Evolutionary conservation across 2,888 invertebrate genomes (phyloP).

Genomic region (Mallateleia sp.): DNA sequence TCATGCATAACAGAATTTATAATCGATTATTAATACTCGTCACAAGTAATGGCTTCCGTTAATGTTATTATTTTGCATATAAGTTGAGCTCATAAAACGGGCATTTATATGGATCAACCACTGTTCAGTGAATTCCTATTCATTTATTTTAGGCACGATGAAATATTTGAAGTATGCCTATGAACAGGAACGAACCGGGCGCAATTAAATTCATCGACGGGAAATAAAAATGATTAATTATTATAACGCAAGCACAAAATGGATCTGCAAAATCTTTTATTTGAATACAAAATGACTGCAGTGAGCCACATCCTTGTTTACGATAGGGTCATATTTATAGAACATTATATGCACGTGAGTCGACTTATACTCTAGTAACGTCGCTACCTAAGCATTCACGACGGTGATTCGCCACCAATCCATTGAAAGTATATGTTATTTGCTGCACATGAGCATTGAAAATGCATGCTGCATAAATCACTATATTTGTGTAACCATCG

Average conservation of each 20-base stretch:
- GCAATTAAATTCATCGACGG: slow-evolving; percentile 14
- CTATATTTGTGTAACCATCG: background rate
- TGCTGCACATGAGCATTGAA: background rate
- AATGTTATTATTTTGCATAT: too few relatives aligned
- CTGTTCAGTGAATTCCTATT: too few relatives aligned
- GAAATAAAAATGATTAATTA: background rate
- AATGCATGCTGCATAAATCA: slow-evolving; percentile 13
- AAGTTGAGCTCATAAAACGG: too few relatives aligned
- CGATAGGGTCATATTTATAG: slow-evolving; percentile 59
- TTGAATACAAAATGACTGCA: slow-evolving; percentile 47
- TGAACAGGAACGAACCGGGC: background rate
- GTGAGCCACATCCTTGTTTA: slow-evolving; percentile 61
- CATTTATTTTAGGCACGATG: too few relatives aligned
- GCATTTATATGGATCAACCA: too few relatives aligned
- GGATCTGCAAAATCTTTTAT: slow-evolving; percentile 26
- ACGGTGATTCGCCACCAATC: background rate
- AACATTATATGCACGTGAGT: slow-evolving; percentile 41
- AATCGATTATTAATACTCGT: too few relatives aligned
- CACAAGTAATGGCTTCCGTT: too few relatives aligned
- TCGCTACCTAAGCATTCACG: slow-evolving; percentile 34
- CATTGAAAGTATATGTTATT: slow-evolving; percentile 20
- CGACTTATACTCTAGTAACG: slow-evolving; percentile 17
- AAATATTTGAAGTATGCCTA: background rate
- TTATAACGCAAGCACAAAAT: slow-evolving; percentile 9
- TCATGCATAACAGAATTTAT: too few relatives aligned